Evolutionary conservation across 2,888 invertebrate species (phyloP).

Genomic region (Sminthurinus aureus): DNA sequence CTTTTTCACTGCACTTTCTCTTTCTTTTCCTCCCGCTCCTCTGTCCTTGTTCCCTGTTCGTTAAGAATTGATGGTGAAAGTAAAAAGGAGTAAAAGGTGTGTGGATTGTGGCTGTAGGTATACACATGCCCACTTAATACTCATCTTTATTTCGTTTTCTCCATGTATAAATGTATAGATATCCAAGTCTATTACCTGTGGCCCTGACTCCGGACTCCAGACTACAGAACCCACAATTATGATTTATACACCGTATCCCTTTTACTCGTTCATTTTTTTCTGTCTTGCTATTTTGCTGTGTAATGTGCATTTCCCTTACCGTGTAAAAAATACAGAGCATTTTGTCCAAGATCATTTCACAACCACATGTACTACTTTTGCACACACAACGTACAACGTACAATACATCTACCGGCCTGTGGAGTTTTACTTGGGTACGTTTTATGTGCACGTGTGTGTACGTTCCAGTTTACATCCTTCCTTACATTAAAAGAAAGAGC

Average conservation of each 20-base stretch:
- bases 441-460: no score
- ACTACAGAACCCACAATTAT: constrained; percentile 31
- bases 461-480: no score
- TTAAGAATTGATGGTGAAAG: no score
- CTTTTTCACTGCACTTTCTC: neutral
- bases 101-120: neutral
- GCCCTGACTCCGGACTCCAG: constrained; percentile 22
- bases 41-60: neutral
- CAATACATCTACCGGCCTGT: no score
- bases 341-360: no score
- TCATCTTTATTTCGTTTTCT: neutral
- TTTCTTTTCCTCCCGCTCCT: neutral
- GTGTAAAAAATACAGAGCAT: no score
- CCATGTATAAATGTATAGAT: no score
- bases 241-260: constrained; percentile 36
- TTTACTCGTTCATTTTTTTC: neutral
- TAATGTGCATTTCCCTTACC: no score
- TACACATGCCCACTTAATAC: neutral
- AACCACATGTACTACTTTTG: no score
- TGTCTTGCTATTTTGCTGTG: neutral
- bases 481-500: no score
- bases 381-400: neutral
- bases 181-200: constrained; percentile 41
- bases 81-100: neutral
- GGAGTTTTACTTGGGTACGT: no score